These are phyloP conservation scores for Minunthozetes semirufus DNA, from an alignment of 2,888 invertebrate genomes.

Conservation along the genomic window DNA sequence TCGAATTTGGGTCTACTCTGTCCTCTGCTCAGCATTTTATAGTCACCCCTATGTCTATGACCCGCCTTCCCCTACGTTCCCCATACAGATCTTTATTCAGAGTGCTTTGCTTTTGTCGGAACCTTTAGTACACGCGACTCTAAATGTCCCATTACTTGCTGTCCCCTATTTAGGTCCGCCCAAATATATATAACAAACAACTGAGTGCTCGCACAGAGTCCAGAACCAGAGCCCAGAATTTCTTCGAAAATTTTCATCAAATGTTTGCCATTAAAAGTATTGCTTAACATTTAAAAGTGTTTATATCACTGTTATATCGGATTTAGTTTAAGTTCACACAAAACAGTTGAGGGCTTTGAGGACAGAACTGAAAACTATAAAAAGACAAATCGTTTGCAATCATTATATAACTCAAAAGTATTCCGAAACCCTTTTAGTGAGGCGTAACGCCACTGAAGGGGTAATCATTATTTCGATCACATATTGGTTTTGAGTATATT, in stretches of 20 bases:
- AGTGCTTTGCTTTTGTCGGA: constrained; percentile 27
- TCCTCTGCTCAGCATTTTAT: constrained; percentile 22
- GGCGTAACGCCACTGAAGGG: constrained; percentile 28
- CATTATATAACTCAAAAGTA: not conserved
- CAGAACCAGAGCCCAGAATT: not conserved
- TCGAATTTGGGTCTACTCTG: constrained; percentile 20
- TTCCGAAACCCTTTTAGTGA: constrained; percentile 27
- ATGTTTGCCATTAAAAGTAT: not conserved
- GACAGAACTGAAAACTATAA: not conserved
- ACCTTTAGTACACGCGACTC: constrained; percentile 30
- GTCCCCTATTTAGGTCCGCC: constrained; percentile 28
- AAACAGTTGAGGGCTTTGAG: not conserved
- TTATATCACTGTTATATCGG: not conserved
- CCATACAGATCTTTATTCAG: constrained; percentile 12
- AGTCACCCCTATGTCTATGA: constrained; percentile 30
- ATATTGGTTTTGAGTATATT: not conserved
- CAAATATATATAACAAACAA: not conserved
- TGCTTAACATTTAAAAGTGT: not conserved
- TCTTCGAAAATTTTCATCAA: constrained; percentile 6
- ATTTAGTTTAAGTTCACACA: not conserved
- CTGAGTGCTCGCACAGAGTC: not conserved
- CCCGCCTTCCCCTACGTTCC: constrained; percentile 17
- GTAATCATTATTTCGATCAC: constrained; percentile 7
- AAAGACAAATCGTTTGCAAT: constrained; percentile 14
- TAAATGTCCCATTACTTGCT: constrained; percentile 28